These are phyloP conservation scores for Catostylus mosaicus DNA, from an alignment of 30 jellyfish, hydroid and myxozoan genomes.

Conservation along the genomic window DNA sequence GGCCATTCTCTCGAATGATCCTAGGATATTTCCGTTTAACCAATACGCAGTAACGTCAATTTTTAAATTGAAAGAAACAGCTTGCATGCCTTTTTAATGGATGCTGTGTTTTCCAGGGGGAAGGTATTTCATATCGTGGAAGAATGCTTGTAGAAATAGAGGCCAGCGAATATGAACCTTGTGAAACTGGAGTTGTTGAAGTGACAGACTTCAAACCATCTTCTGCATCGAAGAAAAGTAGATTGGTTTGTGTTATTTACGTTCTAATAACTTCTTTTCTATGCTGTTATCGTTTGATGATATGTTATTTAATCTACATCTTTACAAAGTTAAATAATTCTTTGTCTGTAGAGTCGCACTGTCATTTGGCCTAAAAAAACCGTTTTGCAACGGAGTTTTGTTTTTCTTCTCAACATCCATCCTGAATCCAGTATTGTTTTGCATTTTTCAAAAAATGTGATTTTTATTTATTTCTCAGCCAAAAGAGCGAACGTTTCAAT, in stretches of 20 bases:
- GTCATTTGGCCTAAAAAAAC: too few species aligned
- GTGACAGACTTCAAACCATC: slow-evolving; percentile 24
- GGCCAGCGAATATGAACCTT: slow-evolving; percentile 85
- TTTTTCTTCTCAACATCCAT: too few species aligned
- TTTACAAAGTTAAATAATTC: background rate
- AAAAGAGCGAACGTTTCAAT: slow-evolving; percentile 28
- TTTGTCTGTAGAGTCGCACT: too few species aligned
- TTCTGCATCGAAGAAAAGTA: background rate
- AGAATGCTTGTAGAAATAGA: slow-evolving; percentile 72
- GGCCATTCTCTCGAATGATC: too few species aligned
- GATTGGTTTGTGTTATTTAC: background rate
- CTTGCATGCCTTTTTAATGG: too few species aligned
- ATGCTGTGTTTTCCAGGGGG: slow-evolving; percentile 68
- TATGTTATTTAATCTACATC: background rate
- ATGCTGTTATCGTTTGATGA: background rate
- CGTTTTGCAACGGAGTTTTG: too few species aligned
- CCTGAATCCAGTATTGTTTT: too few species aligned
- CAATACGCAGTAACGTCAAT: too few species aligned
- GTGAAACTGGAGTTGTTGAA: slow-evolving; percentile 85
- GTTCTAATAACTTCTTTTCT: background rate
- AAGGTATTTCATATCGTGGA: slow-evolving; percentile 96
- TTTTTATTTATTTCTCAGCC: background rate
- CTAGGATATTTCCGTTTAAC: too few species aligned
- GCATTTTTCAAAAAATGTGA: background rate
- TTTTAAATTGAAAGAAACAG: too few species aligned